These are phyloP conservation scores for Triplophysa bombifrons DNA, from an alignment of 2,797 vertebrate species.

Conservation along the genomic window DNA sequence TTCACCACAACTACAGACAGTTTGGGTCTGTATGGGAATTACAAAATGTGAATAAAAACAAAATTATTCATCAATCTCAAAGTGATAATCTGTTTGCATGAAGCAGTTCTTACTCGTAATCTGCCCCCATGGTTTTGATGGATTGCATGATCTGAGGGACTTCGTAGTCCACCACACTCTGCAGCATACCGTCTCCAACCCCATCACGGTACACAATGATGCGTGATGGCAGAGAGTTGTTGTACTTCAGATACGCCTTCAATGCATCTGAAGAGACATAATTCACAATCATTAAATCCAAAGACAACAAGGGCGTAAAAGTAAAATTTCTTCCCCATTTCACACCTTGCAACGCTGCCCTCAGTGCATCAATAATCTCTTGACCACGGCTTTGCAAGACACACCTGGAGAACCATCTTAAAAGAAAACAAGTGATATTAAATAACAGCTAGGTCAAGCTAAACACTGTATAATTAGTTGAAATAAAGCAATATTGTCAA, in stretches of 20 bases:
- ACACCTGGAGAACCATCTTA: slow-evolving; percentile 94
- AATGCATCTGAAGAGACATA: slow-evolving; percentile 78
- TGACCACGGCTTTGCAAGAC: slow-evolving; percentile 89
- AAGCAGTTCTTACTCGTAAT: slow-evolving; percentile 81
- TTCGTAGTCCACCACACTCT: slow-evolving; percentile 88
- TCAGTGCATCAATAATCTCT: slow-evolving; percentile 93
- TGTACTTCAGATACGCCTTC: slow-evolving; percentile 83
- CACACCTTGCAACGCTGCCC: slow-evolving; percentile 83
- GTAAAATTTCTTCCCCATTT: not conserved
- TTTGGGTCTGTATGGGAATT: slow-evolving; percentile 78
- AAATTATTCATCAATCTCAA: not conserved
- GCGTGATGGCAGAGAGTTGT: slow-evolving; percentile 85
- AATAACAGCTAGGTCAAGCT: not conserved
- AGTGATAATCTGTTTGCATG: not conserved
- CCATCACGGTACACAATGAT: slow-evolving; percentile 95
- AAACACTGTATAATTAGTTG: not conserved
- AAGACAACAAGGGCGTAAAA: not conserved
- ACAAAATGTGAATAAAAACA: slow-evolving; percentile 4
- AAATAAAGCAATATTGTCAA: not conserved
- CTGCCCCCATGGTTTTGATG: slow-evolving; percentile 80
- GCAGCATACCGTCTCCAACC: slow-evolving; percentile 92
- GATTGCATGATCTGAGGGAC: slow-evolving; percentile 88
- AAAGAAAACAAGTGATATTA: not conserved
- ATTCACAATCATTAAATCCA: not conserved
- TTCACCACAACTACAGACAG: slow-evolving; percentile 93